Evolutionary conservation across 2,888 invertebrate genomes (phyloP).

Genomic region (Isotomurus palustris): DNA sequence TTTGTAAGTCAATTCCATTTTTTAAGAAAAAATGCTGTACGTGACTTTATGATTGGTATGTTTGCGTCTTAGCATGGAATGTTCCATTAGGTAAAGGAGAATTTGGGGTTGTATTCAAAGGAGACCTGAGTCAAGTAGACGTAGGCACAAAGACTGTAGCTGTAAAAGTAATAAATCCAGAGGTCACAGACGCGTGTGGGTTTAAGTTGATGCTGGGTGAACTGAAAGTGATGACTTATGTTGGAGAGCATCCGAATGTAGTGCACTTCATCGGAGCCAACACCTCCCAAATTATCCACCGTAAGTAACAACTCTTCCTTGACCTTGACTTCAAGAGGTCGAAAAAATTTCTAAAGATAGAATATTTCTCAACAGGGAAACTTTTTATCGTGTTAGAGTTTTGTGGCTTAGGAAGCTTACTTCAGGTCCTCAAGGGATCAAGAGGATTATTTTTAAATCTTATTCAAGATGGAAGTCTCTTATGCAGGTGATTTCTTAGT

Average conservation of each 20-base stretch:
- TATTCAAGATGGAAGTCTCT: no score
- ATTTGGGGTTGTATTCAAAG: constrained; percentile 4
- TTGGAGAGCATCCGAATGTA: background rate
- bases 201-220: constrained; percentile 1
- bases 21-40: background rate
- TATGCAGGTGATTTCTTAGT: no score
- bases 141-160: background rate
- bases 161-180: constrained; percentile 3
- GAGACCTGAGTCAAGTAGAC: background rate
- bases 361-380: background rate
- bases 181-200: background rate
- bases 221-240: constrained; percentile 3
- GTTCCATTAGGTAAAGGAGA: constrained; percentile 1
- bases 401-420: constrained; percentile 1
- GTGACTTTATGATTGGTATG: background rate
- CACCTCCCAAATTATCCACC: background rate
- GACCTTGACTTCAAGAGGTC: no score
- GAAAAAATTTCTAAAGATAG: background rate
- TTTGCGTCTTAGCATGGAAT: background rate
- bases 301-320: no score
- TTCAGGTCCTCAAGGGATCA: background rate
- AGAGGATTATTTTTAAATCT: background rate
- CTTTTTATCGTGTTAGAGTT: background rate
- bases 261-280: background rate
- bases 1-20: no score